Percentiles rank a stretch among this genome's conserved stretches.
phyloP scores from a whole-genome alignment of 2,797 vertebrate genomes.

The Psittacula derbiana region DNA sequence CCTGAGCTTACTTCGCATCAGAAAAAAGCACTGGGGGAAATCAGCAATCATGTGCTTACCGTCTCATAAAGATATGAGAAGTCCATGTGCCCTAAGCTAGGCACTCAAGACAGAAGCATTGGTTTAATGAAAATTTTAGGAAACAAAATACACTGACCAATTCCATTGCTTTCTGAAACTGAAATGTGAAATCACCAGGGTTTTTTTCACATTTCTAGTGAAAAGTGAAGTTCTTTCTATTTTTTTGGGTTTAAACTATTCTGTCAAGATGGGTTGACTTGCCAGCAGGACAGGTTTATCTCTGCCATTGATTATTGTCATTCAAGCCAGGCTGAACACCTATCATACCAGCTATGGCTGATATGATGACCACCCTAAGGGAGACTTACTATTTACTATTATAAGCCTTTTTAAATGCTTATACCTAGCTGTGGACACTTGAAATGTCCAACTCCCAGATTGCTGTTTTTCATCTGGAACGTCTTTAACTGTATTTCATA shows the following conservation, averaged over 20 bases:
- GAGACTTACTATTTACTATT: background rate
- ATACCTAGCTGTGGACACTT: background rate
- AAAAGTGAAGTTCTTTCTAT: background rate
- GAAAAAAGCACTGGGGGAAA: background rate
- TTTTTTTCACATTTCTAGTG: background rate
- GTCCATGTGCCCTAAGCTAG: background rate
- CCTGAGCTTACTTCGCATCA: background rate
- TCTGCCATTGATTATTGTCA: background rate
- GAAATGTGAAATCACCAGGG: background rate
- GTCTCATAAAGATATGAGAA: background rate
- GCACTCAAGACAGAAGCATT: background rate
- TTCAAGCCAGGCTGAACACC: background rate
- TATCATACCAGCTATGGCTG: background rate
- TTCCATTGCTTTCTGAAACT: background rate
- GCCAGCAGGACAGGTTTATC: background rate
- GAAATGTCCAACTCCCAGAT: background rate
- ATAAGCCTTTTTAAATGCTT: background rate
- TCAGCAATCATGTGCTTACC: background rate
- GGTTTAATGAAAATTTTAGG: background rate
- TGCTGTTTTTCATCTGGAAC: constrained; percentile 31
- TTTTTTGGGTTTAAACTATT: background rate
- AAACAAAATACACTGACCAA: background rate
- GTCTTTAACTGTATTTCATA: constrained; percentile 14
- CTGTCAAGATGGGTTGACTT: background rate
- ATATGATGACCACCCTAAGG: background rate